phyloP scores from a whole-genome alignment of 2,888 invertebrate species.

The Nysson spinosus region DNA sequence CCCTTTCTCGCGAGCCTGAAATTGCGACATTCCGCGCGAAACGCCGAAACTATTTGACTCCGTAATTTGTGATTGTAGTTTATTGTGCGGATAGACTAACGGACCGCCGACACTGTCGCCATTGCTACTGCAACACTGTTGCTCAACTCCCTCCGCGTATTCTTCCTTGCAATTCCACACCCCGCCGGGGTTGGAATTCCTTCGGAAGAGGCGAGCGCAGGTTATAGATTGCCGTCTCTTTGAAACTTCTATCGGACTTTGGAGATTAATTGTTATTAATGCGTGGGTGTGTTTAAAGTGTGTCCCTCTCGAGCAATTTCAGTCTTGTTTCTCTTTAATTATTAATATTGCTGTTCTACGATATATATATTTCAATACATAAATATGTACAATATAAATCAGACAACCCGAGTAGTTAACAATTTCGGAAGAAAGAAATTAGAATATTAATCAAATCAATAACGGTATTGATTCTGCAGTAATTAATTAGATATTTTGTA shows the following conservation, averaged over 20 bases:
- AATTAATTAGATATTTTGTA: too few relatives aligned
- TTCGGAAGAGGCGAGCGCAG: constrained; percentile 49
- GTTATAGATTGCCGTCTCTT: constrained; percentile 55
- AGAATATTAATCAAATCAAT: not conserved
- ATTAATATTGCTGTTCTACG: too few relatives aligned
- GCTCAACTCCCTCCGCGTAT: constrained; percentile 58
- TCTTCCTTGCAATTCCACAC: constrained; percentile 60
- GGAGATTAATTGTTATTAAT: too few relatives aligned
- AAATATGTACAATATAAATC: too few relatives aligned
- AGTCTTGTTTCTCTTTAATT: constrained; percentile 1
- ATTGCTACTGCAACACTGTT: constrained; percentile 47
- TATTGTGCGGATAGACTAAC: constrained; percentile 76
- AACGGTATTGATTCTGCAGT: too few relatives aligned
- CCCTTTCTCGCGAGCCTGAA: constrained; percentile 67
- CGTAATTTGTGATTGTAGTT: constrained; percentile 78
- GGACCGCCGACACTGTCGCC: constrained; percentile 49
- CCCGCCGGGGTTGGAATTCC: constrained; percentile 54
- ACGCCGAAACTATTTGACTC: constrained; percentile 77
- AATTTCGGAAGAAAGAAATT: not conserved
- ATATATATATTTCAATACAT: too few relatives aligned
- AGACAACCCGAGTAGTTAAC: not conserved
- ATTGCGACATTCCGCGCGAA: constrained; percentile 77
- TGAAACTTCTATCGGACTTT: constrained; percentile 40
- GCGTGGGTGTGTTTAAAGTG: too few relatives aligned
- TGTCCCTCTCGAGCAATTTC: too few relatives aligned